These are phyloP conservation scores for Protonibea diacanthus DNA, from an alignment of 2,797 vertebrate genomes.

Conservation along the genomic window DNA sequence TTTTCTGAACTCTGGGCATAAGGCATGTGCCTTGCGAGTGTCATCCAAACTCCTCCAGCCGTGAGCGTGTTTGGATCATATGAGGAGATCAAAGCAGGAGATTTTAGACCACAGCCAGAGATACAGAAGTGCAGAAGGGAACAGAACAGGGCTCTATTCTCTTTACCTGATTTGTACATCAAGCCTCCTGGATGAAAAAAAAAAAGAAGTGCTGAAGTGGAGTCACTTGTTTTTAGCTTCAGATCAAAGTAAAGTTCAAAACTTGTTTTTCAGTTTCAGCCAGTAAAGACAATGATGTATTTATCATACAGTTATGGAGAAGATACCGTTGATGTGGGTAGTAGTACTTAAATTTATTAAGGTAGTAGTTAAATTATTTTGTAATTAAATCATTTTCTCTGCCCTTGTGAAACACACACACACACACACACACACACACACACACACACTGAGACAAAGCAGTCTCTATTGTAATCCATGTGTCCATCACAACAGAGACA, in stretches of 20 bases:
- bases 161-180: constrained; percentile 72
- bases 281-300: constrained; percentile 1
- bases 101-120: constrained; percentile 73
- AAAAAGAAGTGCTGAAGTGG: neutral
- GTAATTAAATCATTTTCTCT: constrained; percentile 22
- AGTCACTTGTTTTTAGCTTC: constrained; percentile 7
- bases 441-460: constrained; percentile 62
- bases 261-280: constrained; percentile 15
- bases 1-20: constrained; percentile 70
- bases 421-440: constrained; percentile 11
- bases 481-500: constrained; percentile 68
- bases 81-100: constrained; percentile 82
- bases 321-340: neutral
- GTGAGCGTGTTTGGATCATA: constrained; percentile 80
- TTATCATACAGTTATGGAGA: constrained; percentile 14
- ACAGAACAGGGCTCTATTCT: constrained; percentile 68
- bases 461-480: constrained; percentile 56
- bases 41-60: constrained; percentile 74
- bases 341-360: neutral
- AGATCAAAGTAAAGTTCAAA: constrained; percentile 35
- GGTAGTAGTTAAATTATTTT: neutral
- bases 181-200: constrained; percentile 5
- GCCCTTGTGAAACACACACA: constrained; percentile 7
- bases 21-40: constrained; percentile 76
- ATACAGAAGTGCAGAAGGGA: constrained; percentile 45